A percentile compares a stretch with the other conserved stretches of the same genome.
These are phyloP conservation scores for Aphelinus certus DNA, from an alignment of 1,140 invertebrate species.

Conservation along the genomic window DNA sequence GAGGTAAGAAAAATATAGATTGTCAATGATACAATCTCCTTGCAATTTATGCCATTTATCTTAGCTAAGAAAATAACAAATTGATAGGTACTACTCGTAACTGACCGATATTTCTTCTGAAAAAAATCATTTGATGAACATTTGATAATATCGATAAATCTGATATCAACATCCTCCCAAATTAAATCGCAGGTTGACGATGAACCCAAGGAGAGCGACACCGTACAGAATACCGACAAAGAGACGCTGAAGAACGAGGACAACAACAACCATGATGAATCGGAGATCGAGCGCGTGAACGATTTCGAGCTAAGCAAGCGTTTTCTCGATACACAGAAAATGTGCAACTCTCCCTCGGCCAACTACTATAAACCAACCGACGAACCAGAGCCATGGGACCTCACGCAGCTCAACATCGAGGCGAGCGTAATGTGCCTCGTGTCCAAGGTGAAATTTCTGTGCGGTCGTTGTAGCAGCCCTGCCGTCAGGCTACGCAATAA, in stretches of 20 bases:
- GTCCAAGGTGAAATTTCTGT: slow-evolving; percentile 81
- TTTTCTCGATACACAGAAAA: slow-evolving; percentile 78
- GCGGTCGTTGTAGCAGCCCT: slow-evolving; percentile 77
- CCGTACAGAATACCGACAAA: slow-evolving; percentile 31
- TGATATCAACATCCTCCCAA: too few species aligned
- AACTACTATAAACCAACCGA: slow-evolving; percentile 85
- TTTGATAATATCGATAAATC: too few species aligned
- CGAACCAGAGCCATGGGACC: slow-evolving; percentile 88
- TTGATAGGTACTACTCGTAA: too few species aligned
- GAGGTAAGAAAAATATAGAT: slow-evolving; percentile 41
- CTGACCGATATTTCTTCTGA: too few species aligned
- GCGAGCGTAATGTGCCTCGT: slow-evolving; percentile 88
- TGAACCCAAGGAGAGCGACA: slow-evolving; percentile 47
- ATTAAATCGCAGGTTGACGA: slow-evolving; percentile 48
- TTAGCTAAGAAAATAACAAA: too few species aligned
- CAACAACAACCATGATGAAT: slow-evolving; percentile 48
- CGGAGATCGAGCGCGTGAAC: slow-evolving; percentile 45
- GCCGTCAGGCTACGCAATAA: slow-evolving; percentile 71
- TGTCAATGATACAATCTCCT: too few species aligned
- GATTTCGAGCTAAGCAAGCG: slow-evolving; percentile 58
- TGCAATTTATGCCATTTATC: too few species aligned
- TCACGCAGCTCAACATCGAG: slow-evolving; percentile 89
- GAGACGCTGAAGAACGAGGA: slow-evolving; percentile 45
- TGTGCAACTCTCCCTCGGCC: slow-evolving; percentile 80
- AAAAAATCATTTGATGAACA: too few species aligned